phyloP scores from a whole-genome alignment of 2,797 vertebrate species.

The Todus mexicanus region DNA sequence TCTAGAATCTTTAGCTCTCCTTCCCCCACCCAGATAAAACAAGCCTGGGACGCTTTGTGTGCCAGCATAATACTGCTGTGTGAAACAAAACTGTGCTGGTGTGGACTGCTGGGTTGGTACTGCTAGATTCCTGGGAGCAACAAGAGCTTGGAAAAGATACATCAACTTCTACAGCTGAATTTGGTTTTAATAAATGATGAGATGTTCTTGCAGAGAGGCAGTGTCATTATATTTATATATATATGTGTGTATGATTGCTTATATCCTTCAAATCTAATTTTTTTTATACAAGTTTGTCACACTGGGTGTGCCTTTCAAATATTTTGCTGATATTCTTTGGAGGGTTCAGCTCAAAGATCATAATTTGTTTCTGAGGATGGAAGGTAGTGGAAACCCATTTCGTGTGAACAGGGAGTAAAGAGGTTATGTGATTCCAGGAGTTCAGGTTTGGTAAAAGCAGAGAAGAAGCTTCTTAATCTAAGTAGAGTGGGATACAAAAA shows the following conservation, averaged over 20 bases:
- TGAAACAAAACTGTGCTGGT: neutral
- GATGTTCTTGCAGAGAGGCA: neutral
- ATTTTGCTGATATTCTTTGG: neutral
- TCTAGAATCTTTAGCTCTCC: neutral
- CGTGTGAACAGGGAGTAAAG: neutral
- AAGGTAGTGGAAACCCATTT: neutral
- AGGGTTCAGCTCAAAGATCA: neutral
- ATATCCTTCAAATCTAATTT: neutral
- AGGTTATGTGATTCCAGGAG: neutral
- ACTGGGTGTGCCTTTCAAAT: neutral
- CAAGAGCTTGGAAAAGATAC: neutral
- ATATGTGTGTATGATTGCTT: neutral
- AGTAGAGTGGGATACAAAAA: neutral
- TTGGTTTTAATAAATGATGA: neutral
- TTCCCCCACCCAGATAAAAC: neutral
- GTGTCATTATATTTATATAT: neutral
- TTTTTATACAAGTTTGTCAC: neutral
- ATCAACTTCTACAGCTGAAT: neutral
- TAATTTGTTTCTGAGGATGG: neutral
- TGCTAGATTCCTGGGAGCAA: neutral
- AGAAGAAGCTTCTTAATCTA: neutral
- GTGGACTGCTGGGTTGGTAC: neutral
- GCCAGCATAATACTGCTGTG: neutral
- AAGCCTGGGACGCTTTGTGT: neutral
- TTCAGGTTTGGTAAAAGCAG: neutral